A percentile compares a stretch with the other conserved stretches of the same genome.
phyloP scores from a whole-genome alignment of 2,113 vertebrate genomes.

The Rattus rattus region DNA sequence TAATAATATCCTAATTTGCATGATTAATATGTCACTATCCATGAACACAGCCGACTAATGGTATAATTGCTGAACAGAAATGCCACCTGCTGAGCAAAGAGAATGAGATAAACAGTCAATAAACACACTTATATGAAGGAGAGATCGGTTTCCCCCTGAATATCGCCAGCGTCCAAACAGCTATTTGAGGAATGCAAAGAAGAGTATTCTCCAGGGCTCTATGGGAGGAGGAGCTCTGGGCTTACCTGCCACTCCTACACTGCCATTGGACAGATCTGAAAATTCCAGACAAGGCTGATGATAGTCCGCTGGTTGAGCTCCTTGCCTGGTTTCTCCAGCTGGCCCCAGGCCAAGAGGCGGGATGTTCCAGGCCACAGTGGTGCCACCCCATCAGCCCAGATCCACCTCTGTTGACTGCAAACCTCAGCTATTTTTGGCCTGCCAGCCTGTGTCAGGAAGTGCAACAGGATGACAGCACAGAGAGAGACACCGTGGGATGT shows the following conservation, averaged over 20 bases:
- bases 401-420: not conserved
- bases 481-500: too few relatives aligned
- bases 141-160: not conserved
- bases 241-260: fast-evolving
- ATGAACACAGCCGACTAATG: constrained; percentile 69
- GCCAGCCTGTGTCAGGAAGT: not conserved
- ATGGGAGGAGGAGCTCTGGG: not conserved
- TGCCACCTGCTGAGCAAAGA: constrained; percentile 82
- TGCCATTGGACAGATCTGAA: not conserved
- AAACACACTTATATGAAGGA: not conserved
- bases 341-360: not conserved
- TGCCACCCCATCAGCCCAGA: constrained; percentile 33
- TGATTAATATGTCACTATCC: constrained; percentile 85
- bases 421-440: not conserved
- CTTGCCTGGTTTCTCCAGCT: not conserved
- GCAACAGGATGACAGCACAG: not conserved
- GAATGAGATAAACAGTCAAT: constrained; percentile 79
- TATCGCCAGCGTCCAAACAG: not conserved
- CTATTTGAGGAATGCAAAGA: not conserved
- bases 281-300: fast-evolving
- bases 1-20: constrained; percentile 84
- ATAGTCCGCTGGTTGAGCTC: not conserved
- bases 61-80: constrained; percentile 79
- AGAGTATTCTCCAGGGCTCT: not conserved
- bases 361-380: not conserved